Percentiles rank a stretch among this genome's conserved stretches.
Evolutionary conservation across 2,888 invertebrate species (phyloP).

Genomic region (Dromius quadrimaculatus): DNA sequence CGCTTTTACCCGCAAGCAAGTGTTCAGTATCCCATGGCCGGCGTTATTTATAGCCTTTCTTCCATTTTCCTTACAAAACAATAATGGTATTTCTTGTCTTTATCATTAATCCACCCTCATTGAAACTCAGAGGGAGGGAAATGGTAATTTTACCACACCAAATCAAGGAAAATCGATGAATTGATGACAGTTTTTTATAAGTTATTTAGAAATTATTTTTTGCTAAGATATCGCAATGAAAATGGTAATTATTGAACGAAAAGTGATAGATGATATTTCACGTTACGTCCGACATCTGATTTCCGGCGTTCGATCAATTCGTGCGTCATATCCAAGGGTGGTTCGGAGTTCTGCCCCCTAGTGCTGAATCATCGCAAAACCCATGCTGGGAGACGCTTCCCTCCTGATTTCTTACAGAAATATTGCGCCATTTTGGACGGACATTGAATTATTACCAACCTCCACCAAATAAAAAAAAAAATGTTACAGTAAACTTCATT

Average conservation of each 20-base stretch:
- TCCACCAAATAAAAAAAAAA: neutral
- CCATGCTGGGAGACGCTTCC: slow-evolving; percentile 2
- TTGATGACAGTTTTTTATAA: too few species aligned
- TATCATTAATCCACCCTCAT: slow-evolving; percentile 64
- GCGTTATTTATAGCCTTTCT: slow-evolving; percentile 64
- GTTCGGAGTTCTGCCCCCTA: slow-evolving; percentile 19
- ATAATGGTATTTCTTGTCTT: slow-evolving; percentile 65
- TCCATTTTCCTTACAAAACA: slow-evolving; percentile 63
- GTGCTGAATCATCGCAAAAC: slow-evolving; percentile 47
- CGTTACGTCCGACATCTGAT: slow-evolving; percentile 42
- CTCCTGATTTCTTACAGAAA: neutral
- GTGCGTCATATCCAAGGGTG: slow-evolving; percentile 18
- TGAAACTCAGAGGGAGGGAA: slow-evolving; percentile 55
- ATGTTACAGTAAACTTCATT: too few species aligned
- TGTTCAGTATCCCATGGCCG: slow-evolving; percentile 57
- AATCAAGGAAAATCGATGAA: slow-evolving; percentile 38
- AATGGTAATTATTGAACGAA: slow-evolving; percentile 55
- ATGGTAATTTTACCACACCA: too few species aligned
- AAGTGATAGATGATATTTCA: slow-evolving; percentile 44
- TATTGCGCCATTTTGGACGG: neutral
- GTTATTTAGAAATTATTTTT: too few species aligned
- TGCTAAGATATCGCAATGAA: slow-evolving; percentile 57
- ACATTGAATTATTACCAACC: slow-evolving; percentile 2
- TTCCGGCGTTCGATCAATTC: slow-evolving; percentile 42
- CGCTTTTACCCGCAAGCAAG: slow-evolving; percentile 53